A percentile compares a stretch with the other conserved stretches of the same genome.
phyloP scores from a whole-genome alignment of 2,797 vertebrate species.

The Melopsittacus undulatus region DNA sequence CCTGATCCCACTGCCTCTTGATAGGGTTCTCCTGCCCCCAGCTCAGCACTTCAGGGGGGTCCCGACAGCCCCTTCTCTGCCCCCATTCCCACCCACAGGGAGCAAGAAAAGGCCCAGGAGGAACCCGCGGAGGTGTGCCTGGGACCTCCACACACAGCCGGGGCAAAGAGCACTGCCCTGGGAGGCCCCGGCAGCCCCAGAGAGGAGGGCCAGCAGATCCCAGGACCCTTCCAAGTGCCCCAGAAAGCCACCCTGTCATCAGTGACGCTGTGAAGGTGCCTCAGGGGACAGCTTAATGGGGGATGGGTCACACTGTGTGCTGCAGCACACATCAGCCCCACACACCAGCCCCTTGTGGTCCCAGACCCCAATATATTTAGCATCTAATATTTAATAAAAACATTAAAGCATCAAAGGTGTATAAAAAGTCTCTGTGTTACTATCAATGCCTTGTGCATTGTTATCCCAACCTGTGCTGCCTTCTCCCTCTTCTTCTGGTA shows the following conservation, averaged over 20 bases:
- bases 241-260: too few relatives aligned
- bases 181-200: accelerated
- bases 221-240: not conserved
- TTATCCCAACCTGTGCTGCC: not conserved
- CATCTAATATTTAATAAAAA: not conserved
- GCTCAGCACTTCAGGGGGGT: accelerated
- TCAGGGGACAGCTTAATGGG: too few relatives aligned
- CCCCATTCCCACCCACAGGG: accelerated
- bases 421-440: not conserved
- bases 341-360: not conserved
- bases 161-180: accelerated
- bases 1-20: accelerated
- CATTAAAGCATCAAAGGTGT: not conserved
- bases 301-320: too few relatives aligned
- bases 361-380: not conserved
- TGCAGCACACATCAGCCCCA: not conserved
- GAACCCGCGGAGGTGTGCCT: not conserved
- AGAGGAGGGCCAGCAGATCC: not conserved
- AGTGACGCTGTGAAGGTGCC: too few relatives aligned
- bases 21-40: not conserved
- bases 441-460: not conserved
- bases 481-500: not conserved
- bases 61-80: accelerated
- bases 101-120: not conserved
- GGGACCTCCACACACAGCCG: accelerated